Evolutionary conservation across 2,113 vertebrate species (phyloP), one percentile per base, ranked within the genome.

Genomic region (Halichoeres trimaculatus): DNA sequence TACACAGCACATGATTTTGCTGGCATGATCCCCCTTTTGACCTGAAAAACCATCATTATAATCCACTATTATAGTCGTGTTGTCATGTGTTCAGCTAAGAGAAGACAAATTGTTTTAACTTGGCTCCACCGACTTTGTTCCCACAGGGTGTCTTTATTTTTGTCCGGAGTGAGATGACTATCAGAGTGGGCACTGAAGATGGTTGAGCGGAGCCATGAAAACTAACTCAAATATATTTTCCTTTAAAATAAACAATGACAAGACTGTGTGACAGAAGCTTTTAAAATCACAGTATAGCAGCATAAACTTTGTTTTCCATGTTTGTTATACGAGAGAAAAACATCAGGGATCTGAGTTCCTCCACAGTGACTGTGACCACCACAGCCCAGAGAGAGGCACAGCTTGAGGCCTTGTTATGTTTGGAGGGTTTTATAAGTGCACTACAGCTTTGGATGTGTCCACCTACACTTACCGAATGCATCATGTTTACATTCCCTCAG

Each of bases 61-160:
- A 3, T 4, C 6, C 9, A 13, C 13, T 6, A 48, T 55, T 35
- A 24, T 45, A 17, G 8, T 13, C 5, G 41, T 34, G 23, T 59
- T 22, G 7, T 70, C n/a, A 14, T 47, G 58, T 79, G 38, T 41
- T 26, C 60, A 52, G 26, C 45, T 1, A 34, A 43, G n/a, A n/a
- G n/a, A 53, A 4, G 9, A 60, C 66, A 52, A 64, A 54, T 51
- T 17, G 45, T n/a, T 57, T 74, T 34, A 70, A 23, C 61, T 72
- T 50, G 41, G 72, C 56, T 70, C 14, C 67, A 45, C 68, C 69
- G 56, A 38, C 24, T 76, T 14, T 10, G 59, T 74, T 83, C 76
- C 70, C 73, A 57, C 11, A 35, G 73, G 35, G 54, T 56, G 47
- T 43, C 74, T 75, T 78, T 84, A 67, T 70, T 79, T 78, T 71